These are phyloP conservation scores for Megaceryle maxima DNA, from an alignment of 2,113 vertebrate genomes.

Conservation along the genomic window DNA sequence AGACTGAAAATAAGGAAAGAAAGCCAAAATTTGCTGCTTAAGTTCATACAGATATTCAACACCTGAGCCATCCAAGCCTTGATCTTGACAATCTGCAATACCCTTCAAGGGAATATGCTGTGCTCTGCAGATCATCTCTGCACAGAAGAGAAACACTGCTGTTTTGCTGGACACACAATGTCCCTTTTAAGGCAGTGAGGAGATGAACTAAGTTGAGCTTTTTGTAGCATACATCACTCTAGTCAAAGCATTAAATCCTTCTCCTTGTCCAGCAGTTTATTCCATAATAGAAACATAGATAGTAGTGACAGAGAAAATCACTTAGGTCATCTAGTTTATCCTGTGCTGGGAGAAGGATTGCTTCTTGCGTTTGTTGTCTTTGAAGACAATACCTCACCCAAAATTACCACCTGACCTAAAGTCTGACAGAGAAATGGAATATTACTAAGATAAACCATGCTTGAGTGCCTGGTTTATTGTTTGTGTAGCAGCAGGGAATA, in stretches of 20 bases:
- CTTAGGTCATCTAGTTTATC: conserved; percentile 4
- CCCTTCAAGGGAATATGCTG: background rate
- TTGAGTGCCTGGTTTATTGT: background rate
- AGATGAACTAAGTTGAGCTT: background rate
- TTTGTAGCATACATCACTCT: background rate
- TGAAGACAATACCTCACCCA: conserved; percentile 5
- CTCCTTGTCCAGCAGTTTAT: background rate
- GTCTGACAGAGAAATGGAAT: conserved; percentile 13
- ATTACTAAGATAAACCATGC: background rate
- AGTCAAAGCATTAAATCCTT: conserved; percentile 16
- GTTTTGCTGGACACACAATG: background rate
- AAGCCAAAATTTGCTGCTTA: background rate
- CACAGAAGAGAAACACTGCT: background rate
- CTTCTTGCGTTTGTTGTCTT: conserved; percentile 30
- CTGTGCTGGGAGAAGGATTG: background rate
- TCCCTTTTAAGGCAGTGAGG: background rate
- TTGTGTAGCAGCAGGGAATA: background rate
- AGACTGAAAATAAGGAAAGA: background rate
- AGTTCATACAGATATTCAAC: background rate
- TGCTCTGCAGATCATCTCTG: background rate
- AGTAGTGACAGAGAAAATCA: conserved; percentile 22
- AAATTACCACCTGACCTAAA: conserved; percentile 25
- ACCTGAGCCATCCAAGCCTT: background rate
- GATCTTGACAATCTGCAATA: background rate
- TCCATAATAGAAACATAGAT: background rate